These are phyloP conservation scores for Heliopora coerulea DNA, from an alignment of 92 coral and sea anemone genomes.

Conservation along the genomic window DNA sequence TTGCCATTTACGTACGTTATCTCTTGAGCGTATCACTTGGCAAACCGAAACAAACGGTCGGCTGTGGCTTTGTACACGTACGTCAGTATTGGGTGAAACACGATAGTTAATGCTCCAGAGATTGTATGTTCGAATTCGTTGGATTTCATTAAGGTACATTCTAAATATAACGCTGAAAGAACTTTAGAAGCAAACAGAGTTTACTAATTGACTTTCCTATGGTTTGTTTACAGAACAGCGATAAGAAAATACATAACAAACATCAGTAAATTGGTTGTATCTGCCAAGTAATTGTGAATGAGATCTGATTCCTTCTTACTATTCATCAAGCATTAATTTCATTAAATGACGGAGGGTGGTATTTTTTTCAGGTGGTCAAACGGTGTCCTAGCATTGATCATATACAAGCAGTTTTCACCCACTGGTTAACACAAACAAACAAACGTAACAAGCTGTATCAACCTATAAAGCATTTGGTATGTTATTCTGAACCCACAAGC, in stretches of 20 bases:
- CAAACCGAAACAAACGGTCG: too few relatives aligned
- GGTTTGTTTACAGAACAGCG: slow-evolving; percentile 30
- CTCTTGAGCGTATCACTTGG: neutral
- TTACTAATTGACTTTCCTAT: slow-evolving; percentile 3
- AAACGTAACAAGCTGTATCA: too few relatives aligned
- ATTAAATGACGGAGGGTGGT: neutral
- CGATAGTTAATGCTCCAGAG: neutral
- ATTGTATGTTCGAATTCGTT: neutral
- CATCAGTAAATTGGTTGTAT: neutral
- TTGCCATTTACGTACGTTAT: neutral
- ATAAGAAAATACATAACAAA: neutral
- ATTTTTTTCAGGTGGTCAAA: too few relatives aligned
- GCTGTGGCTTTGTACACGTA: too few relatives aligned
- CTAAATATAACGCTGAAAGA: neutral
- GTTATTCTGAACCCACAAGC: too few relatives aligned
- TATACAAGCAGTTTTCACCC: too few relatives aligned
- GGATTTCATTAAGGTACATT: neutral
- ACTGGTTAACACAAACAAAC: too few relatives aligned
- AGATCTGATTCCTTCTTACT: neutral
- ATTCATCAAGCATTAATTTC: neutral
- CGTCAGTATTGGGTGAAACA: too few relatives aligned
- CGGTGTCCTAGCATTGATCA: too few relatives aligned
- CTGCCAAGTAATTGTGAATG: neutral
- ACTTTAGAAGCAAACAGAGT: slow-evolving; percentile 8
- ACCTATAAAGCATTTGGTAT: too few relatives aligned